These are phyloP conservation scores for Buathra laborator DNA, from an alignment of 2,888 invertebrate genomes.

Conservation along the genomic window DNA sequence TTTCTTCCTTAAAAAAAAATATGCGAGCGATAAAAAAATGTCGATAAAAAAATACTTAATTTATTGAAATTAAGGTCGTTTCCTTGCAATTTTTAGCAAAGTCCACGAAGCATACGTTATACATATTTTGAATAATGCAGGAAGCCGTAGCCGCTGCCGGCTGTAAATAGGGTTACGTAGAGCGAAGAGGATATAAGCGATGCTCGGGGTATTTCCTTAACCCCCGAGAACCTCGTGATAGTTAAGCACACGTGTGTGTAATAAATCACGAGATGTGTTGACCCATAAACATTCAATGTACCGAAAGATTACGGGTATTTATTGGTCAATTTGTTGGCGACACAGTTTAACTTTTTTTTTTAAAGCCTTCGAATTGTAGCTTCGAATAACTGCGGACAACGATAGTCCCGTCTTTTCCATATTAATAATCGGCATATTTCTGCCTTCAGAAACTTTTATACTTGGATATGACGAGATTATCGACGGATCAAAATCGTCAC, in stretches of 20 bases:
- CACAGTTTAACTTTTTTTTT: too few relatives aligned
- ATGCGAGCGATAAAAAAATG: neutral
- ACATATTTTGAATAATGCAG: conserved; percentile 49
- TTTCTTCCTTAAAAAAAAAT: neutral
- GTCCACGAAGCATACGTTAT: neutral
- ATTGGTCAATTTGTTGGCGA: too few relatives aligned
- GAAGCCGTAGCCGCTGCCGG: neutral
- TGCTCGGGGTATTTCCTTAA: conserved; percentile 38
- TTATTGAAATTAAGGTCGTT: neutral
- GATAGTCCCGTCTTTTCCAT: too few relatives aligned
- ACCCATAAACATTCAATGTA: neutral
- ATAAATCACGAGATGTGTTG: conserved; percentile 21
- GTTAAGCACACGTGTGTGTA: conserved; percentile 10
- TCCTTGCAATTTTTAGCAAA: conserved; percentile 1
- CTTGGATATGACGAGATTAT: too few relatives aligned
- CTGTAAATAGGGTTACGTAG: neutral
- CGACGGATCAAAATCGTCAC: too few relatives aligned
- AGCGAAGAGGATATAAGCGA: conserved; percentile 23
- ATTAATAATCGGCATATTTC: too few relatives aligned
- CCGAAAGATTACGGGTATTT: neutral
- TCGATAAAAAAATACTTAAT: neutral
- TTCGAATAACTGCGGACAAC: too few relatives aligned
- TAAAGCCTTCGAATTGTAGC: too few relatives aligned
- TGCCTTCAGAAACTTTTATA: too few relatives aligned
- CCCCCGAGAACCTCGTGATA: conserved; percentile 24